Evolutionary conservation across 2,888 invertebrate genomes (phyloP), one percentile per base, ranked within the genome.

Genomic region (Stenolophus ochropezus): DNA sequence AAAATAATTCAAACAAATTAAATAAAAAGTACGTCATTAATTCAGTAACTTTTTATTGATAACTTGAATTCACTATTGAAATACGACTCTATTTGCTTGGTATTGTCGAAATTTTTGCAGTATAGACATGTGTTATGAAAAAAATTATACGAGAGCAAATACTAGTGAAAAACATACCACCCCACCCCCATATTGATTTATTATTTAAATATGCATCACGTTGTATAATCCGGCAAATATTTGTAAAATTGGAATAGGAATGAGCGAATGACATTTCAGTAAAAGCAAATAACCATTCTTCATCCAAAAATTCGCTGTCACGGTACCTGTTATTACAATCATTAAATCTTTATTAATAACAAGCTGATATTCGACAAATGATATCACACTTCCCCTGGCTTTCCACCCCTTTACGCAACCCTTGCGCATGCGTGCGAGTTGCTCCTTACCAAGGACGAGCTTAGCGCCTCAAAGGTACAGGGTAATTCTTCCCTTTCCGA

Each of bases 341-440:
- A 69, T 69, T 69, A 69, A 69, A 33, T 69, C 65, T 69, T 69
- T 69, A 69, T 69, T 69, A 69, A 69, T 69, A 69, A 69, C 65
- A 69, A n/a, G 65, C 65, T 69, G 65, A 69, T 69, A 69, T 69
- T 33, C 33, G 33, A 33, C 27, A 69, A 69, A 69, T 69, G 33
- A 69, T 33, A 69, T 69, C 65, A 69, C 27, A 33, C 65, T 16
- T 69, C 65, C 18, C 33, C 65, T 65, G 65, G 16, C 6, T 16
- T 25, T 6, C 65, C 42, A 6, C 33, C 65, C 65, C 27, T 8
- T 51, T 16, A 14, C 14, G 5, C 56, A 56, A 11, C 56, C 56
- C 56, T 21, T 18, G 18, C 56, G 20, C 56, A 20, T 20, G 56
- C 56, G 56, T 18, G 20, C 21, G 20, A 6, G 8, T 20, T 20